phyloP scores from a whole-genome alignment of 2,797 vertebrate species.

The Anas bernieri region DNA sequence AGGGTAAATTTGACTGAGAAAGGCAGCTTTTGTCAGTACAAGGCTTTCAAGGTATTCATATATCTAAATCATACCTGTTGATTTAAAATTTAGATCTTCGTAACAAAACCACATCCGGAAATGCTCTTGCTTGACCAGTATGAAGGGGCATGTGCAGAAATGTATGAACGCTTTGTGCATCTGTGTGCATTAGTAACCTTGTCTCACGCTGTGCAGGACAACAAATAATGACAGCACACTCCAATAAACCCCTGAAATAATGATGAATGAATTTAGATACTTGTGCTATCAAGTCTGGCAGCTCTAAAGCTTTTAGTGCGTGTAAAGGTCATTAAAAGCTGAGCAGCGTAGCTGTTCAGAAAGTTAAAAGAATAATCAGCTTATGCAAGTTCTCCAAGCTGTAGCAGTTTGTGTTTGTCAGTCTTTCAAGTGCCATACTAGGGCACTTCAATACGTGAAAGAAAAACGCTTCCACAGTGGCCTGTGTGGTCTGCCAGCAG shows the following conservation, averaged over 20 bases:
- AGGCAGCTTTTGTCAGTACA: not conserved
- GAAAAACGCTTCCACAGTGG: not conserved
- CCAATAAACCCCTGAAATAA: not conserved
- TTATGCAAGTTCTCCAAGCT: constrained; percentile 16
- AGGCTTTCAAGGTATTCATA: not conserved
- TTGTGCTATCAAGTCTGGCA: not conserved
- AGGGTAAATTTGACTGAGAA: not conserved
- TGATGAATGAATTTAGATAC: not conserved
- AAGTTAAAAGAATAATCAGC: constrained; percentile 18
- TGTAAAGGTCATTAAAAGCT: not conserved
- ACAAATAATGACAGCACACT: not conserved
- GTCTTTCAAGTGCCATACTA: constrained; percentile 39
- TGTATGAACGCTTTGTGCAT: not conserved
- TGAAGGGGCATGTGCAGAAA: not conserved
- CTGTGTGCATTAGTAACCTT: not conserved
- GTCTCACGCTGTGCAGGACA: not conserved
- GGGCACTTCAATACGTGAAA: not conserved
- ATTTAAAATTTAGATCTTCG: not conserved
- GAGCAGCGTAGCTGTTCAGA: not conserved
- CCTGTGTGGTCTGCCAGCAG: not conserved
- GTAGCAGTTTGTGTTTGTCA: constrained; percentile 34
- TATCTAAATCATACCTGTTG: not conserved
- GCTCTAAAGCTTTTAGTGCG: not conserved
- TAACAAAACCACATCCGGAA: not conserved
- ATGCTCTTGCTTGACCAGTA: not conserved